Conservation (phyloP, 2,113 vertebrate genomes). For the Morone chrysops region DNA sequence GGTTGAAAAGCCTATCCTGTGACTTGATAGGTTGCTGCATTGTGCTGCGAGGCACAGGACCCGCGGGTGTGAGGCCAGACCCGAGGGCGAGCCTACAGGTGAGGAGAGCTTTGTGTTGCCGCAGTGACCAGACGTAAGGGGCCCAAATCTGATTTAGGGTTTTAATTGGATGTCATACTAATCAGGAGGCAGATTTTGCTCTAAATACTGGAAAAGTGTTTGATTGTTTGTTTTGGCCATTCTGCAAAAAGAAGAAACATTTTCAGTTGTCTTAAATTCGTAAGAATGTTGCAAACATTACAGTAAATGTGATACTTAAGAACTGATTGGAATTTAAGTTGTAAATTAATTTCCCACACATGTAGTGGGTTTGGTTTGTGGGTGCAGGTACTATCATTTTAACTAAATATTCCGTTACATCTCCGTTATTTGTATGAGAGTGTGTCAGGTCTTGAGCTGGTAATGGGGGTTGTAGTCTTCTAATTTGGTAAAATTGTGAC, state of each 20-base stretch:
- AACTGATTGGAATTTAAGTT: not conserved
- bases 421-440: not conserved
- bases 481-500: not conserved
- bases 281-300: slow-evolving; percentile 3
- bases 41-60: slow-evolving; percentile 35
- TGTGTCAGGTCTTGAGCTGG: not conserved
- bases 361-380: not conserved
- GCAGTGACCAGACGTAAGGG: slow-evolving; percentile 33
- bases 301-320: not conserved
- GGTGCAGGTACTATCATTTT: slow-evolving; percentile 3
- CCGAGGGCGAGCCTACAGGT: not conserved
- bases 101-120: slow-evolving; percentile 39
- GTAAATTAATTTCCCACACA: not conserved
- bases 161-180: not conserved
- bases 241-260: slow-evolving; percentile 12
- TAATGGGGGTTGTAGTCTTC: not conserved
- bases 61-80: slow-evolving; percentile 7
- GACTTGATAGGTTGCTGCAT: slow-evolving; percentile 63
- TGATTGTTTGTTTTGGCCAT: not conserved
- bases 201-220: not conserved
- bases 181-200: not conserved
- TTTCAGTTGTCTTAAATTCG: slow-evolving; percentile 33
- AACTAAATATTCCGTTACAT: not conserved
- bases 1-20: slow-evolving; percentile 63
- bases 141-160: slow-evolving; percentile 24